phyloP scores from a whole-genome alignment of 1,140 invertebrate genomes.

The Apis laboriosa region DNA sequence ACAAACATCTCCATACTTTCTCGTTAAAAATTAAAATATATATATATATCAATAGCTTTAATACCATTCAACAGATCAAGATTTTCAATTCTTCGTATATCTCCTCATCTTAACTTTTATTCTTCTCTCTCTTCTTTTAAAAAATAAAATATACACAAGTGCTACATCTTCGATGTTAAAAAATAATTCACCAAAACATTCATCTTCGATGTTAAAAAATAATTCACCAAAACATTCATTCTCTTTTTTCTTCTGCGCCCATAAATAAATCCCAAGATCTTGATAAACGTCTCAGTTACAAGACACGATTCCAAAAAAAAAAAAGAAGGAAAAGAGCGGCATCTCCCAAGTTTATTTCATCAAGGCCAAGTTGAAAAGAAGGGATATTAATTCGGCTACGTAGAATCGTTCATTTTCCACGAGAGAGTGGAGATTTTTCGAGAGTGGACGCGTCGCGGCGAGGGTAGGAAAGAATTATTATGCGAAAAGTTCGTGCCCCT shows the following conservation, averaged over 20 bases:
- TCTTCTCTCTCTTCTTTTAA: too few relatives aligned
- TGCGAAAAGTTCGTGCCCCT: conserved; percentile 72
- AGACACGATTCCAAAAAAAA: neutral
- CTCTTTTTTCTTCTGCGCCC: neutral
- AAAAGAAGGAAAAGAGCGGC: neutral
- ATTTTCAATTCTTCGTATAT: too few relatives aligned
- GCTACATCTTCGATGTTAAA: too few relatives aligned
- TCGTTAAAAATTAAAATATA: too few relatives aligned
- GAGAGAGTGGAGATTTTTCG: neutral
- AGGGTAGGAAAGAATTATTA: conserved; percentile 72
- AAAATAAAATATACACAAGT: too few relatives aligned
- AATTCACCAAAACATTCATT: neutral
- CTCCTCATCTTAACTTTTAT: too few relatives aligned
- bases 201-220: neutral
- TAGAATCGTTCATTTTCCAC: conserved; percentile 36
- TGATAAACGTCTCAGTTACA: neutral
- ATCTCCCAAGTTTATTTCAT: conserved; percentile 3
- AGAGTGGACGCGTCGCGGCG: conserved; percentile 7
- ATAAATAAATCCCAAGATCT: neutral
- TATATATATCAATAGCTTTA: too few relatives aligned
- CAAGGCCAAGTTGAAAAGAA: neutral
- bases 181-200: too few relatives aligned
- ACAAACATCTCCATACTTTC: too few relatives aligned
- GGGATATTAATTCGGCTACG: conserved; percentile 38
- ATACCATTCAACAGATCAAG: too few relatives aligned